Base-by-base conservation (phyloP, 2,113 vertebrate species). In the Aythya baeri region DNA sequence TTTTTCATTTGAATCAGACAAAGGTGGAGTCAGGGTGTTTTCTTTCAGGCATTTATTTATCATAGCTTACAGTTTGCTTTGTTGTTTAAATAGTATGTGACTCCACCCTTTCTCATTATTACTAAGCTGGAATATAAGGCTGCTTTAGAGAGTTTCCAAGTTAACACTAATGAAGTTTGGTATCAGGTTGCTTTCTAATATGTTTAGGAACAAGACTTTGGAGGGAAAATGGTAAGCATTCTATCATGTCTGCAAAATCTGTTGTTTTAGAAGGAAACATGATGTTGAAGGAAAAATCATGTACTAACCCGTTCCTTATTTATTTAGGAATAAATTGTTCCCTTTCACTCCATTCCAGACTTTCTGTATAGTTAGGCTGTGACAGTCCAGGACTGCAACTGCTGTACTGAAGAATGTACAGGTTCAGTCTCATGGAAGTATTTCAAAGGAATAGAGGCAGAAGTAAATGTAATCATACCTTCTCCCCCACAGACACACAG, bases 41-140 rank as follows among this genome's bases (percentile, higher is more conserved):
- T 94, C 94, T 96, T 91, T 86, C 77, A 91, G 86, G 88, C 57
- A 91, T 95, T 95, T 92, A 85, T 97, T 97, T 97, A 96, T 86
- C 86, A 78, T 92, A 92, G 89, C 80, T 91, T 96, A 89, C 32
- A 83, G 91, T 88, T 92, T 95, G 78, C 92, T 94, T 96, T 97
- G 94, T 97, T 96, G 91, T 96, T 97, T 83, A 95, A 97, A 96
- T 81, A 95, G 74, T 73, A 59, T 67, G 70, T 70, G 76, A 83
- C 95, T 93, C 84, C 96, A 93, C 96, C 96, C 93, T 96, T 79
- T 90, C 83, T 92, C 38, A 92, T 89, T 93, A 92, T 92, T 96
- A 50, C 75, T 52, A 57, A 83, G 85, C 57, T 94, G 59, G 52
- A 25, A 55, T 88, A 79, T 75, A 85, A 83, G 29, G 36, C 55